Conservation (phyloP, 2,797 vertebrate genomes). For the Pterois miles region DNA sequence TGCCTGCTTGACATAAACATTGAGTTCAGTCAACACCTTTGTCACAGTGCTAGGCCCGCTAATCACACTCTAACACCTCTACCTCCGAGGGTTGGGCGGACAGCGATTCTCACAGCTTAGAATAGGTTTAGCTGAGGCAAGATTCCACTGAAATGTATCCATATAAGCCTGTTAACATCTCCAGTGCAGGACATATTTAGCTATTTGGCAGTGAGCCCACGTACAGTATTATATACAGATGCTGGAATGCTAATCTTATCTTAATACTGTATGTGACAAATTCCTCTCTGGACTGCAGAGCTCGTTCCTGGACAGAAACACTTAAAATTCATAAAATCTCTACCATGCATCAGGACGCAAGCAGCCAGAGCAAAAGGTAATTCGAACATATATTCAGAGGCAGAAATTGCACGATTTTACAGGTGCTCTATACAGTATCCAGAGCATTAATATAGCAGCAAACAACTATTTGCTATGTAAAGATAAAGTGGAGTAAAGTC, state of each 20-base stretch:
- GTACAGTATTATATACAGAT: constrained; percentile 14
- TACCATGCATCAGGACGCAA: constrained; percentile 14
- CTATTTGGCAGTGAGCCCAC: constrained; percentile 5
- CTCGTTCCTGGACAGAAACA: constrained; percentile 26
- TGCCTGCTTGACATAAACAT: neutral
- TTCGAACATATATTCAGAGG: neutral
- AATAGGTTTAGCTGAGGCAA: constrained; percentile 32
- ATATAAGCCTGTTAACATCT: constrained; percentile 21
- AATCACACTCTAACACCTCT: constrained; percentile 27
- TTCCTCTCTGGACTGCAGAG: constrained; percentile 15
- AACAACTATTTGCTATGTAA: neutral
- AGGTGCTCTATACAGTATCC: neutral
- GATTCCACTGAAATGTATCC: neutral
- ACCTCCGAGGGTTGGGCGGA: neutral
- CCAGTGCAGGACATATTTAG: constrained; percentile 16
- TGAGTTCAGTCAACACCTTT: constrained; percentile 31
- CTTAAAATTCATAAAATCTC: constrained; percentile 31
- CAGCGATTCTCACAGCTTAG: constrained; percentile 11
- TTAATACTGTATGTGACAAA: constrained; percentile 22
- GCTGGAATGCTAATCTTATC: constrained; percentile 44
- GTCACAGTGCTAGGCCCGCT: neutral
- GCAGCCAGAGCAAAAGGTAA: neutral
- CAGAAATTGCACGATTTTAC: neutral
- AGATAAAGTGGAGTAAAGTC: neutral
- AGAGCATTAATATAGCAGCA: neutral